Percentiles rank a stretch among this genome's conserved stretches.
Evolutionary conservation across 1,140 invertebrate species (phyloP).

Genomic region (Pemphigus obesinymphae): DNA sequence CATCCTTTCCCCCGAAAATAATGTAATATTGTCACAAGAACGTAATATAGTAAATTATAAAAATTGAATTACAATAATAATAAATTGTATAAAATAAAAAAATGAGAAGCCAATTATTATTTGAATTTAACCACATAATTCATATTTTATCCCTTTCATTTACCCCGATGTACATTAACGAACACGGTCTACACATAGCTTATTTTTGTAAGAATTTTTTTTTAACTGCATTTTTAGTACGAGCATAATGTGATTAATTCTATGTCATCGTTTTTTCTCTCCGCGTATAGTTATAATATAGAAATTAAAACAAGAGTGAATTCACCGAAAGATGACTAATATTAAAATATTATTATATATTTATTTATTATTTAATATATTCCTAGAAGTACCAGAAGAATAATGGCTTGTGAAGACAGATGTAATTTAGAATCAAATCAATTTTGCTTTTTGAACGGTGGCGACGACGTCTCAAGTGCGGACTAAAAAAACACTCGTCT

Average conservation of each 20-base stretch:
- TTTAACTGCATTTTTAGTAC: neutral
- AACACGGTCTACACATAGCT: too few relatives aligned
- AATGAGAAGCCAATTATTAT: neutral
- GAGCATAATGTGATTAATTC: slow-evolving; percentile 3
- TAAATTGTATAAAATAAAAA: slow-evolving; percentile 16
- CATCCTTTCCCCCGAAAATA: slow-evolving; percentile 16
- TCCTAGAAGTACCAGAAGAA: neutral
- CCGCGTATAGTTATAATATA: too few relatives aligned
- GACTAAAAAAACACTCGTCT: too few relatives aligned
- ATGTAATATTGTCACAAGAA: slow-evolving; percentile 17
- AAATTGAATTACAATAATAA: too few relatives aligned
- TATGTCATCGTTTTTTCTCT: neutral
- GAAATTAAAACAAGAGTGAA: neutral
- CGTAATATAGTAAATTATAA: neutral
- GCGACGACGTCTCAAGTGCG: neutral
- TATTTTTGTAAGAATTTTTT: neutral
- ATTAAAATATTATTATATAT: neutral
- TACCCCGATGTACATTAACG: neutral
- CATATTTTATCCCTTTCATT: neutral
- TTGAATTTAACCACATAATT: slow-evolving; percentile 3
- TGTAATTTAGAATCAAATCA: neutral
- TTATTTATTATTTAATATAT: neutral
- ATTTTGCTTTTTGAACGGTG: neutral
- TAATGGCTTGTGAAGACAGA: neutral
- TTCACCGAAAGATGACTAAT: slow-evolving; percentile 4